A percentile compares a stretch with the other conserved stretches of the same genome.
Conservation (phyloP, 2,888 invertebrate genomes). For the Leptinotarsa peninsularis region DNA sequence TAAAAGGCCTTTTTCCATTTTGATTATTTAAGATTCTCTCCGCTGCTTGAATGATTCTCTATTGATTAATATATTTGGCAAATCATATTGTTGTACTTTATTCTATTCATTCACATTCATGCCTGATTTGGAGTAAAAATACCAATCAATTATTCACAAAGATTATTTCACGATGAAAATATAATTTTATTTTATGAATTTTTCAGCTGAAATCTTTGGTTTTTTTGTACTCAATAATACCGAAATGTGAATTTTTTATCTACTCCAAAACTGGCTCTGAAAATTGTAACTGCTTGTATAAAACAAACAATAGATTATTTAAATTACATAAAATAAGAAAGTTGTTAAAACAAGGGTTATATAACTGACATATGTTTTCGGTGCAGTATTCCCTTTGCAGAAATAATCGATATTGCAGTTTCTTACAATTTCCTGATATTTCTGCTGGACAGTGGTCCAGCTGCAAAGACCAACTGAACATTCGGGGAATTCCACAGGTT, state of each 20-base stretch:
- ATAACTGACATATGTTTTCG: constrained; percentile 10
- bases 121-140: not conserved
- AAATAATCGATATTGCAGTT: constrained; percentile 70
- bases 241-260: not conserved
- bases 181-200: no score
- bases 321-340: constrained; percentile 3
- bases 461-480: constrained; percentile 84
- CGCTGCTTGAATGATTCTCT: not conserved
- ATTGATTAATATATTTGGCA: constrained; percentile 2
- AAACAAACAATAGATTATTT: not conserved
- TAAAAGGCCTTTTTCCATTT: no score
- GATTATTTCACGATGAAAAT: no score
- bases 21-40: not conserved
- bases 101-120: not conserved
- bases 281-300: not conserved
- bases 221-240: no score
- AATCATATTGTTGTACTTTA: constrained; percentile 15
- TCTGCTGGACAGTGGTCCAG: constrained; percentile 76
- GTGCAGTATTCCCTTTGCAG: constrained; percentile 64
- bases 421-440: constrained; percentile 69
- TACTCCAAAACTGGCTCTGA: not conserved
- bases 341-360: not conserved
- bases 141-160: not conserved
- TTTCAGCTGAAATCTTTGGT: no score
- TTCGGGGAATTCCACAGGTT: constrained; percentile 71